Evolutionary conservation across 2,888 invertebrate genomes (phyloP).

Genomic region (Agrochola lychnidis): DNA sequence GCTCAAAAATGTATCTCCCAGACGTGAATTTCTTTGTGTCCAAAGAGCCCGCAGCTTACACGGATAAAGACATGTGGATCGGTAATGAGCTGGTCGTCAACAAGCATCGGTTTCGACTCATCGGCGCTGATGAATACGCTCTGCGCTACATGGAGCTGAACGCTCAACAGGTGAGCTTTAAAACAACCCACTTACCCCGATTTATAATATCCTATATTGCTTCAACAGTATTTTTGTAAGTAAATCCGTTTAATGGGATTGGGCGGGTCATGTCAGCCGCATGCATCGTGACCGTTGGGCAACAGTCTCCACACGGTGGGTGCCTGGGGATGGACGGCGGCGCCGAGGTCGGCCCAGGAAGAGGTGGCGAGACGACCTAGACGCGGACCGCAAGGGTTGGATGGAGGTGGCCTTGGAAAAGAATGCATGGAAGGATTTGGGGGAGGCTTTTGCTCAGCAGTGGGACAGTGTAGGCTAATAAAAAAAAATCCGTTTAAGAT

Average conservation of each 20-base stretch:
- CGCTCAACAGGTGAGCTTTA: slow-evolving; percentile 91
- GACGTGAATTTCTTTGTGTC: slow-evolving; percentile 93
- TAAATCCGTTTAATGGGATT: not conserved
- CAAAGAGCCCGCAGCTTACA: slow-evolving; percentile 94
- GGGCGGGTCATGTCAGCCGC: too few species aligned
- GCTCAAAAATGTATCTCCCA: slow-evolving; percentile 93
- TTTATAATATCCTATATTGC: not conserved
- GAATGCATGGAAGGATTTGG: too few species aligned
- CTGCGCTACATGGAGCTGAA: slow-evolving; percentile 96
- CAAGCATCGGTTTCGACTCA: slow-evolving; percentile 94
- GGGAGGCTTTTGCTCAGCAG: too few species aligned
- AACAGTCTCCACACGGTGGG: too few species aligned
- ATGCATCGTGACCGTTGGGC: too few species aligned
- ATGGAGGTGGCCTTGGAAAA: too few species aligned
- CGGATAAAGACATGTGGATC: slow-evolving; percentile 95
- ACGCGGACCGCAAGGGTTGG: too few species aligned
- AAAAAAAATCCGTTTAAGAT: not conserved
- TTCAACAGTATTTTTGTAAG: not conserved
- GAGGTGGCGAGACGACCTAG: too few species aligned
- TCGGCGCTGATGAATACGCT: slow-evolving; percentile 96
- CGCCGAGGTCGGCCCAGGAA: too few species aligned
- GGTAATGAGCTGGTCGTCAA: slow-evolving; percentile 95
- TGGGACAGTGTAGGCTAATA: too few species aligned
- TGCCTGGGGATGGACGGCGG: too few species aligned
- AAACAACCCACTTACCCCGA: not conserved